Conservation (phyloP, 2,797 vertebrate species). For the Parotocinclus haroldoi region DNA sequence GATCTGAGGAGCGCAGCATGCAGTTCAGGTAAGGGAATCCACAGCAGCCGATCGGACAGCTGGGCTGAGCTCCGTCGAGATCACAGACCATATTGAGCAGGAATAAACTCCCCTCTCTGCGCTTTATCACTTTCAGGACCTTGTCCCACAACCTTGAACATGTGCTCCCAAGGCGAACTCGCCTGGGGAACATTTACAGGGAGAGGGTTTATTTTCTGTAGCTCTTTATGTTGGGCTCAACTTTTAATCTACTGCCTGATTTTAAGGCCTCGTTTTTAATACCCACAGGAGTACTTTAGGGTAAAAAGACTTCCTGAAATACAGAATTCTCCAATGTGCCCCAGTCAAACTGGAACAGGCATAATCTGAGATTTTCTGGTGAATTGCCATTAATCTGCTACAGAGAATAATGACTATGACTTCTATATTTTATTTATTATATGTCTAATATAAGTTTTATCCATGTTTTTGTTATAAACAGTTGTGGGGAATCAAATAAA, state of each 20-base stretch:
- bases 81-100: conserved; percentile 57
- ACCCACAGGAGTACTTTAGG: conserved; percentile 38
- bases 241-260: conserved; percentile 55
- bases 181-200: conserved; percentile 52
- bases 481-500: no score
- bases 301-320: conserved; percentile 47
- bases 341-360: conserved; percentile 27
- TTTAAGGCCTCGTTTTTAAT: conserved; percentile 50
- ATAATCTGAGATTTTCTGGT: conserved; percentile 23
- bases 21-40: conserved; percentile 50
- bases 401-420: background rate
- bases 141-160: conserved; percentile 61
- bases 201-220: conserved; percentile 48
- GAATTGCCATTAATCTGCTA: conserved; percentile 9
- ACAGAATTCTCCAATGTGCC: conserved; percentile 38
- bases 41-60: conserved; percentile 53
- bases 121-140: conserved; percentile 62
- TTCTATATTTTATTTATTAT: no score
- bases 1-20: conserved; percentile 52
- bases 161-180: conserved; percentile 52
- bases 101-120: conserved; percentile 50
- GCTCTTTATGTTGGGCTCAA: conserved; percentile 46
- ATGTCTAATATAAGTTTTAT: no score
- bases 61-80: conserved; percentile 54
- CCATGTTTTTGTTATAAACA: no score